These are phyloP conservation scores for Enteromius argenteus DNA, from an alignment of 2,797 vertebrate species.

Conservation along the genomic window DNA sequence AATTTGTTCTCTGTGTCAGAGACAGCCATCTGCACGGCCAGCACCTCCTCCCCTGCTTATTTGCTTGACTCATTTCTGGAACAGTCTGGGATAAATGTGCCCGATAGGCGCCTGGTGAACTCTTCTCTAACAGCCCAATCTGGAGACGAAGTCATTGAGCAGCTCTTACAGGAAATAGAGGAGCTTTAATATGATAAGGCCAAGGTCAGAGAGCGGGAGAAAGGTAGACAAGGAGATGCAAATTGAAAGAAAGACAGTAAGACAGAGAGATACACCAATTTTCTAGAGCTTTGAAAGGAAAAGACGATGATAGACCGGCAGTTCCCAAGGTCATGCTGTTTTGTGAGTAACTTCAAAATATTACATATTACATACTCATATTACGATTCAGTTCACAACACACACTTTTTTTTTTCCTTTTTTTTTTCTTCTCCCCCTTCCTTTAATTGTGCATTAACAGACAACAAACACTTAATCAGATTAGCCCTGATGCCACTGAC, in stretches of 20 bases:
- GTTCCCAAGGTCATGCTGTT: background rate
- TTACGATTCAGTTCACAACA: too few relatives aligned
- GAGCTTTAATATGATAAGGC: constrained; percentile 74
- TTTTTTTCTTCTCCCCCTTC: background rate
- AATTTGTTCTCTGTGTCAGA: constrained; percentile 53
- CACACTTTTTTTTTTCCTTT: background rate
- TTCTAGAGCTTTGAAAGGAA: constrained; percentile 14
- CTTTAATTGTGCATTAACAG: constrained; percentile 57
- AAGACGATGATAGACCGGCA: background rate
- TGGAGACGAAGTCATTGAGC: constrained; percentile 75
- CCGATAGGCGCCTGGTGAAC: constrained; percentile 76
- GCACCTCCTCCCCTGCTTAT: constrained; percentile 75
- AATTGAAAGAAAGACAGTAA: constrained; percentile 36
- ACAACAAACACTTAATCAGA: constrained; percentile 65
- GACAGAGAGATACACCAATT: constrained; percentile 12
- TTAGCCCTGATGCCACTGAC: constrained; percentile 60
- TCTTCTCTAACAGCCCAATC: constrained; percentile 79
- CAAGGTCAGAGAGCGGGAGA: constrained; percentile 66
- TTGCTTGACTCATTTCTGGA: constrained; percentile 70
- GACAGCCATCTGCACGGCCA: constrained; percentile 57
- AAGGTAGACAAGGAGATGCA: constrained; percentile 10
- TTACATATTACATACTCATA: too few relatives aligned
- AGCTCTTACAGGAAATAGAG: constrained; percentile 78
- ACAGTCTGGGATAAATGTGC: constrained; percentile 77
- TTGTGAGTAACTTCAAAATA: background rate